These are phyloP conservation scores for Cecropterus lyciades DNA, from an alignment of 1,140 invertebrate genomes.

Conservation along the genomic window DNA sequence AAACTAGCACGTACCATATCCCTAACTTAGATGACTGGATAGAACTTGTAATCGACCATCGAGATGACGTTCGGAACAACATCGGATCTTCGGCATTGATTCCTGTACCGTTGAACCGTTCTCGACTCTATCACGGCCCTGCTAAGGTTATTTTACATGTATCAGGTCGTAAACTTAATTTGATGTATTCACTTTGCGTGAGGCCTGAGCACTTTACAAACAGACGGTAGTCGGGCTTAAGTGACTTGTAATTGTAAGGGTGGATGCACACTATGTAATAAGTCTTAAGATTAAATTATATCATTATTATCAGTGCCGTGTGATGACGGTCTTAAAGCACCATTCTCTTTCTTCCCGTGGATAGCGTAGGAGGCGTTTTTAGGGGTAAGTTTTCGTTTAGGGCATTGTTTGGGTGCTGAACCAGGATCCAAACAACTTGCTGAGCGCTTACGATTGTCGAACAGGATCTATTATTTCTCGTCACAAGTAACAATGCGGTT, in stretches of 20 bases:
- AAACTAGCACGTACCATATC: neutral
- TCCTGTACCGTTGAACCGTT: neutral
- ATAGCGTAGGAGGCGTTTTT: too few species aligned
- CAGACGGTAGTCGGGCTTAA: slow-evolving; percentile 25
- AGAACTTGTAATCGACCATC: slow-evolving; percentile 15
- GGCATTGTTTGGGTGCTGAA: too few species aligned
- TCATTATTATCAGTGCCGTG: too few species aligned
- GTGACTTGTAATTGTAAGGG: slow-evolving; percentile 29
- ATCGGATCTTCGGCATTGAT: slow-evolving; percentile 15
- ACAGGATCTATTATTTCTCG: too few species aligned
- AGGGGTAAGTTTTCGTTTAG: too few species aligned
- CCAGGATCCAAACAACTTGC: too few species aligned
- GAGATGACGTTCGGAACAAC: slow-evolving; percentile 23
- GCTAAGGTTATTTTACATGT: neutral
- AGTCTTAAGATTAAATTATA: slow-evolving; percentile 1
- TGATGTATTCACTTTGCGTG: slow-evolving; percentile 32
- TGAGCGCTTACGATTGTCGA: too few species aligned
- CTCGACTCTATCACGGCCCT: neutral
- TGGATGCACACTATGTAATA: neutral
- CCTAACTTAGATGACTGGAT: slow-evolving; percentile 23
- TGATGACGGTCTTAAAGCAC: too few species aligned
- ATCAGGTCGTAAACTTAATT: slow-evolving; percentile 22
- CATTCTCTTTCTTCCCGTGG: too few species aligned
- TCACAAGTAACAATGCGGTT: too few species aligned
- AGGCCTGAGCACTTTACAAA: slow-evolving; percentile 26